Conservation (phyloP, 1,140 invertebrate species). For the Marisa cornuarietis region DNA sequence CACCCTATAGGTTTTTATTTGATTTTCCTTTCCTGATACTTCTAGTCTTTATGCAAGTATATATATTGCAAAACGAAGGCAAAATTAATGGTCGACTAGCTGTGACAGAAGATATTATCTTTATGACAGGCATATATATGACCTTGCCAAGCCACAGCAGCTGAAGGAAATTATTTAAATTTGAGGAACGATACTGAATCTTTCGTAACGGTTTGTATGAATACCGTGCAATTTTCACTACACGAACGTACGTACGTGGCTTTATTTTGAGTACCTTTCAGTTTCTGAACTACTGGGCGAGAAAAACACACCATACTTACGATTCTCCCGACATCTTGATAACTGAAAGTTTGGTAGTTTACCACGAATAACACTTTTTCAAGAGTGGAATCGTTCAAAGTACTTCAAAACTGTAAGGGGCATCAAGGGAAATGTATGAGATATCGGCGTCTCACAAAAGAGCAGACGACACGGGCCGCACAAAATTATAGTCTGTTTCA, state of each 20-base stretch:
- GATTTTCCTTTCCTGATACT: not conserved
- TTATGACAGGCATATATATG: not conserved
- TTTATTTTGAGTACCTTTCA: not conserved
- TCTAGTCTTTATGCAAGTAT: not conserved
- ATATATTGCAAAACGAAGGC: not conserved
- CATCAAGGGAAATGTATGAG: not conserved
- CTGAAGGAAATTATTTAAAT: not conserved
- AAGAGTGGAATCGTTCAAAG: not conserved
- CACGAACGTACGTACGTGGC: not conserved
- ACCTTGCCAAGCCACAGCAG: not conserved
- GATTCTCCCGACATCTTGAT: conserved; percentile 45
- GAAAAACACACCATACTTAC: conserved; percentile 29
- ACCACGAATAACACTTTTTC: not conserved
- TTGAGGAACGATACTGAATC: not conserved
- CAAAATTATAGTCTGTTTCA: not conserved
- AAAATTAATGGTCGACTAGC: not conserved
- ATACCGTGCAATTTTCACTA: not conserved
- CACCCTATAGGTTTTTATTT: not conserved
- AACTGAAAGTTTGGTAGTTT: not conserved
- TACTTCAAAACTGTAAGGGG: not conserved
- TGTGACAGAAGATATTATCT: not conserved
- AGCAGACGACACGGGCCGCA: not conserved
- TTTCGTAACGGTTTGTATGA: not conserved
- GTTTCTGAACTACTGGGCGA: not conserved
- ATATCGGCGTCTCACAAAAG: not conserved